Base-by-base conservation (phyloP, 1,140 invertebrate species). In the Sarcophaga peregrina region DNA sequence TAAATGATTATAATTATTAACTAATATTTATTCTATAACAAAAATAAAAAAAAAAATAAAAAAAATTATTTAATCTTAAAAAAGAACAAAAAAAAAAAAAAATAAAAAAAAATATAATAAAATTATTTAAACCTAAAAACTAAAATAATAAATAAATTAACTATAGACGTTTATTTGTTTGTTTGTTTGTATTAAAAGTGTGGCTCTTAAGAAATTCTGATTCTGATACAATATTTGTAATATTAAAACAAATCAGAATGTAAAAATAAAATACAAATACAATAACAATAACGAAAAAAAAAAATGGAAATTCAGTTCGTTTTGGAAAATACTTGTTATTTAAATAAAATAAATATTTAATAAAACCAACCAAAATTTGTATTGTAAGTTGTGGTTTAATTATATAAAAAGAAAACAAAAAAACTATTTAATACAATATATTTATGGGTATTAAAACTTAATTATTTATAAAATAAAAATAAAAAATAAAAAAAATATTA, bases 261-360 rank as follows among this genome's bases (percentile, higher is more conserved):
- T n/a, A n/a, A 58, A 58, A 54, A 54, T 10, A 54, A 54, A 54
- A 15, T 58, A 13, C 4, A 17, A 62, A 62, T 17, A 62, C n/a
- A 62, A 62, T 62, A 17, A n/a, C n/a, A n/a, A n/a, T n/a, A n/a
- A n/a, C n/a, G n/a, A n/a, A 68, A 68, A 62, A 62, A 68, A 68
- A 8, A 8, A 4, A 68, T 20, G n/a, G n/a, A 15, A 58, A 13
- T 58, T 68, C n/a, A n/a, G 58, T 68, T 68, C n/a, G 58, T 68
- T n/a, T 17, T 68, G n/a, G 58, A 68, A 68, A 20, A 17, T 68
- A 68, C 54, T 13, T 68, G 13, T 15, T 15, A 68, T 17, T 68
- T 17, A 50, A 50, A 50, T 50, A 50, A 50, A 50, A 50, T 50
- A 50, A 50, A 50, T 50, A 50, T 50, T 50, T 50, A 8, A 11